These are phyloP conservation scores for Strix uralensis DNA, from an alignment of 2,113 vertebrate genomes.

Conservation along the genomic window DNA sequence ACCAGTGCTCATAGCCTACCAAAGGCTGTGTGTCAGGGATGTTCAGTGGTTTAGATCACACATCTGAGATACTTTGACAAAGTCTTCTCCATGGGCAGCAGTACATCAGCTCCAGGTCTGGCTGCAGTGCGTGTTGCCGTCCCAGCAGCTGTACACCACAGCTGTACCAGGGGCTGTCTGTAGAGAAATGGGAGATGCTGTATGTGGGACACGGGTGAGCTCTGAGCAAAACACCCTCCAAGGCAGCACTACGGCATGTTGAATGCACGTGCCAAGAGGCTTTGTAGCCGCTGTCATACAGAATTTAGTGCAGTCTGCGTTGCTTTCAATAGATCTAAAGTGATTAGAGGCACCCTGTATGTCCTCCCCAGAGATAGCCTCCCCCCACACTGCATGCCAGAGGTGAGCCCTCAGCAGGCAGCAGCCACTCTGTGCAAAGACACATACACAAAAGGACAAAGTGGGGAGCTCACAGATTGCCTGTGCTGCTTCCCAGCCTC, in stretches of 20 bases:
- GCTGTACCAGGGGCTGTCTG: neutral
- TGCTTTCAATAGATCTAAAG: neutral
- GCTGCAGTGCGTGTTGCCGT: accelerated
- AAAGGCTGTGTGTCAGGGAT: neutral
- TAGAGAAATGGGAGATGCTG: neutral
- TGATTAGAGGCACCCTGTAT: neutral
- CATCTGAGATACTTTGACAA: neutral
- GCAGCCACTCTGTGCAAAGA: neutral
- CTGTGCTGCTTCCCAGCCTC: neutral
- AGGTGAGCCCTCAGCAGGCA: neutral
- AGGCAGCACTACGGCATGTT: neutral
- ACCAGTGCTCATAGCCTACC: neutral
- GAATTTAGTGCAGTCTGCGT: neutral
- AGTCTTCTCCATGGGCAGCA: neutral
- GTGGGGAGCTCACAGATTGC: neutral
- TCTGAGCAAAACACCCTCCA: neutral
- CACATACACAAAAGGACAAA: neutral
- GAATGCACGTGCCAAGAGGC: accelerated
- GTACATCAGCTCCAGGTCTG: neutral
- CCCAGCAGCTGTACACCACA: neutral
- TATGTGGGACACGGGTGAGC: accelerated
- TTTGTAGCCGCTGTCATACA: neutral
- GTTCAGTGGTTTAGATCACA: neutral
- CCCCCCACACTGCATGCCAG: accelerated
- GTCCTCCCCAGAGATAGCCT: neutral